Base-by-base conservation (phyloP, 2,888 invertebrate genomes). In the Pollenia amentaria region DNA sequence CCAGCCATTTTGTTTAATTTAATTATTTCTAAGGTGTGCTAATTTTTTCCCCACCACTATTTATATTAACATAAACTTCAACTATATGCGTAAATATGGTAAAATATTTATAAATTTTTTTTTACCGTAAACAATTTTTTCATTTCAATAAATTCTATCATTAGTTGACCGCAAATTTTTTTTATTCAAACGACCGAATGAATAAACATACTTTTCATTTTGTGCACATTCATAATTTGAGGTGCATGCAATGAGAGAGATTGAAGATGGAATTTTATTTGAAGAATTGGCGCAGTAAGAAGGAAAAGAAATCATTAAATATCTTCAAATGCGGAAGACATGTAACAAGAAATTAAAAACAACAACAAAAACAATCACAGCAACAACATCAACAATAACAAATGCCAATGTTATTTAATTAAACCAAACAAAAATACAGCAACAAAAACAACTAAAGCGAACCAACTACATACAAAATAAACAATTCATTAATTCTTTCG, bases 351-450 rank as follows among this genome's bases (percentile, higher is more conserved):
- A 81, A 73, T 70, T 40, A 29, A 40, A 55, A 62, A 57, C 53
- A 75, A 38, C 46, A 67, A 29, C 51, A 65, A 40, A 16, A 78
- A 16, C 64, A 21, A 64, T 46, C 44, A 60, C 40, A 70, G 29
- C 9, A 4, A 42, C 60, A 48, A 16, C 16, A 72, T n/a, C 51
- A 73, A 29, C 64, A 83, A 86, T 57, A 70, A 48, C 40, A 76
- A 77, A 77, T 83, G 83, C 67, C 72, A 67, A 53, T 83, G 83
- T 77, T 80, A 65, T 80, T 83, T 83, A 87, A 84, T 83, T 87
- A 80, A 87, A 84, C 16, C 55, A 64, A 86, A 83, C 51, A 78
- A 55, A 65, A 72, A 60, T n/a, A 12, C 21, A 62, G 29, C 57
- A 60, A 72, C 6, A 67, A 40, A 14, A 65, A 65, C 42, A 51